Percentiles rank a stretch among this genome's conserved stretches.
Conservation (phyloP, 2,888 invertebrate species). For the Epinotia nisella region DNA sequence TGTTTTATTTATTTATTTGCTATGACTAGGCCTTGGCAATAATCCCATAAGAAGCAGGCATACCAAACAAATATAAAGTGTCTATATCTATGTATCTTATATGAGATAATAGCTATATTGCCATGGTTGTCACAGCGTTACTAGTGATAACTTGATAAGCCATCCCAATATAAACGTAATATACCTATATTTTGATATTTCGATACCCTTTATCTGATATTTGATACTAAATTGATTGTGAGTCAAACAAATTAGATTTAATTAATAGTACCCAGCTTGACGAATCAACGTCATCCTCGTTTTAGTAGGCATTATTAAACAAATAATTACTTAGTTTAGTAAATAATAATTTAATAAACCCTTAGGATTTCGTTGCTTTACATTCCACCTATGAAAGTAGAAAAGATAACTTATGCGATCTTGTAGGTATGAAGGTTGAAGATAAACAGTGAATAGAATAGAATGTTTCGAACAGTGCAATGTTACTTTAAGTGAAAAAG, state of each 20-base stretch:
- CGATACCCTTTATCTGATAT: conserved; percentile 33
- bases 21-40: no score
- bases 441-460: not conserved
- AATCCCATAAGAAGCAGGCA: no score
- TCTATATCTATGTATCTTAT: no score
- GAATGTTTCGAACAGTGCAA: not conserved
- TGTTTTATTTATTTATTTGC: no score
- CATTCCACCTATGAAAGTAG: not conserved
- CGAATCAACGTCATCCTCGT: conserved; percentile 1
- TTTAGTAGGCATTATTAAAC: not conserved
- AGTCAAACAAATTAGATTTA: conserved; percentile 30
- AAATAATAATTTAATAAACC: not conserved
- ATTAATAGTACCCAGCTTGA: conserved; percentile 18
- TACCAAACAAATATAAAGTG: no score
- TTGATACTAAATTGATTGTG: conserved; percentile 26
- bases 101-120: not conserved
- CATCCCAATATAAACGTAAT: conserved; percentile 5
- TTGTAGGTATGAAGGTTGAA: not conserved
- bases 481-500: conserved; percentile 11
- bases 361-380: not conserved
- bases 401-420: not conserved
- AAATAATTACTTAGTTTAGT: not conserved
- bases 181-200: conserved; percentile 22
- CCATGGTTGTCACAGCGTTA: not conserved
- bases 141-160: not conserved